Base-by-base conservation (phyloP, 1,140 invertebrate species). In the Melitaea cinxia region DNA sequence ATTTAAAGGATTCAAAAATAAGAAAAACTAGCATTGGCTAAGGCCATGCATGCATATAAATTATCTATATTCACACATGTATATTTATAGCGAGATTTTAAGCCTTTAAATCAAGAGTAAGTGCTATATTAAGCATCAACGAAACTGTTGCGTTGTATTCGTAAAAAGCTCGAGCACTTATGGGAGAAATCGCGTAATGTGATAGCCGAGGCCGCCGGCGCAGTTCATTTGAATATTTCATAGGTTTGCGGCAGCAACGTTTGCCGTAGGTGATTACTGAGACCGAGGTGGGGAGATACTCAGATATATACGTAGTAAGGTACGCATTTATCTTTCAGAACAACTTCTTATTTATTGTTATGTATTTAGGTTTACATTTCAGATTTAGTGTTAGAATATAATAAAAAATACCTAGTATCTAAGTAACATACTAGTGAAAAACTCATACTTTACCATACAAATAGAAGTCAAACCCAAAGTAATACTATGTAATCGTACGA, bases 161-260 rank as follows among this genome's bases (percentile, higher is more conserved):
- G 33, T 47, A 56, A 47, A 63, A 63, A 64, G 50, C 42, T 30
- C 24, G 33, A 58, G 61, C 37, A 67, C 39, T 64, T 68, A 65
- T 58, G 68, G 65, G 65, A 30, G 65, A 74, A 73, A 75, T 73
- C 71, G 67, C 58, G 70, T 77, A 75, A 80, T 82, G 59, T 72
- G 77, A 78, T 82, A 75, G 68, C 63, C 28, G 70, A 66, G 68
- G 71, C 71, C 65, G 58, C 49, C 62, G 64, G 66, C 73, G 66
- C 71, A 73, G 65, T 75, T 71, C 65, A 75, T 80, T 76, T 80
- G 75, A 80, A 80, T 80, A 78, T 82, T 80, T 78, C 73, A 80
- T 77, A 77, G 69, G 69, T 62, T 67, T 55, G 64, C 50, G 65
- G 73, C 65, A 65, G 65, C 50, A 54, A 60, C 62, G 65, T 74